Evolutionary conservation across 2,113 vertebrate genomes (phyloP), one percentile per base, ranked within the genome.

Genomic region (Eonycteris spelaea): DNA sequence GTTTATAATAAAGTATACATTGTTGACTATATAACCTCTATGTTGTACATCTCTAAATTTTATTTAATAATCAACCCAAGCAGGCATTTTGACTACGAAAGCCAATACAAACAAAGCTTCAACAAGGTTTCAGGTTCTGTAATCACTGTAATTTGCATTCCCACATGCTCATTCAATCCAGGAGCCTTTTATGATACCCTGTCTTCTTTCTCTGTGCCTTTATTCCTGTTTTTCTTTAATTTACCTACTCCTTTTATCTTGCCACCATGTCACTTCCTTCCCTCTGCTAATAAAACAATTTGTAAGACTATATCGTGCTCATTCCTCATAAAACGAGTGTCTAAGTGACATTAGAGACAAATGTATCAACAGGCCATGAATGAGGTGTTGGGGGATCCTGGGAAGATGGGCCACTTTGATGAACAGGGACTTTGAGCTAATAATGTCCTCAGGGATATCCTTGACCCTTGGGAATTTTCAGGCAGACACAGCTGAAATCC

Each of bases 401-500:
- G 40, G 35, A 68, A 83, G 87, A 30, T 33, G n/a, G 26, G 67
- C 35, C 24, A 38, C 21, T 83, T 67, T 87, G 57, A 94, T 75
- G 65, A 68, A 40, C 65, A 75, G 26, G 13, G 33, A 79, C 48
- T 93, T 53, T 33, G 51, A 93, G 45, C 35, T 92, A 91, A 95
- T 93, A 63, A 89, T 83, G n/a, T n/a, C 30, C 45, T 35, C n/a
- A 75, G 77, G 82, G 77, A 75, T 53, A 8, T 87, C 33, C 21
- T 18, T 43, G 67, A 53, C 59, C n/a, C 45, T 94, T 35, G 94
- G 70, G 70, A 90, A 85, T 92, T 92, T 91, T 71, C 24, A 85
- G 33, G 28, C 28, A 6, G 9, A 94, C 22, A 63, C 3, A 48
- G 45, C 22, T 80, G 35, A 88, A 90, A 85, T 85, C n/a, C 24